Evolutionary conservation across 2,797 vertebrate genomes (phyloP).

Genomic region (Urophycis tenuis): DNA sequence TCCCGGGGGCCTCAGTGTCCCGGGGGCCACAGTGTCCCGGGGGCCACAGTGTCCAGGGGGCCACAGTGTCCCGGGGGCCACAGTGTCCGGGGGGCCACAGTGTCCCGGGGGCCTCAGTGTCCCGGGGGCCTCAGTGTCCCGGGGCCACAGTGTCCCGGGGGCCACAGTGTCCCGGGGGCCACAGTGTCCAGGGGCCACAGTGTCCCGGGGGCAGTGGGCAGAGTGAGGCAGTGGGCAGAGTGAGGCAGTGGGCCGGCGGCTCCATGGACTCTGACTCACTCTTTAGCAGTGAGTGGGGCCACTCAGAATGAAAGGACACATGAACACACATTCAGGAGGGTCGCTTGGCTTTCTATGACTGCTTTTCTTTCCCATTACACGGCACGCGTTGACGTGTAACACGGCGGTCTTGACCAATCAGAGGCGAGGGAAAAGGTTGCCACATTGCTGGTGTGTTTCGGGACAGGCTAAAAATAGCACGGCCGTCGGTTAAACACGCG

Average conservation of each 20-base stretch:
- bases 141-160: no score
- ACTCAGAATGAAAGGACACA: constrained; percentile 26
- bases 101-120: no score
- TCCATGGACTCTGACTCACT: constrained; percentile 42
- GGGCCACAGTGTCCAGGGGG: no score
- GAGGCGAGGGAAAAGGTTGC: neutral
- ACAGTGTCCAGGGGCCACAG: constrained; percentile 28
- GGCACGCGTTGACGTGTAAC: neutral
- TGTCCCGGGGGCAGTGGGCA: constrained; percentile 47
- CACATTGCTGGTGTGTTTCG: neutral
- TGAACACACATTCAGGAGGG: constrained; percentile 47
- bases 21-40: no score
- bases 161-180: no score
- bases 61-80: no score
- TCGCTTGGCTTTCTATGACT: neutral
- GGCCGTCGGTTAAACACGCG: neutral
- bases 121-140: no score
- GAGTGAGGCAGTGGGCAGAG: constrained; percentile 2
- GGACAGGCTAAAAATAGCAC: neutral
- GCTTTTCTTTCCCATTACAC: neutral
- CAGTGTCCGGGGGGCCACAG: no score
- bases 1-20: no score
- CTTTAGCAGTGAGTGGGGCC: constrained; percentile 35
- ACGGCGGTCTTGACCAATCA: neutral
- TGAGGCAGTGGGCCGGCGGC: constrained; percentile 9